Evolutionary conservation across 2,797 vertebrate species (phyloP).

Genomic region (Acanthopagrus latus): DNA sequence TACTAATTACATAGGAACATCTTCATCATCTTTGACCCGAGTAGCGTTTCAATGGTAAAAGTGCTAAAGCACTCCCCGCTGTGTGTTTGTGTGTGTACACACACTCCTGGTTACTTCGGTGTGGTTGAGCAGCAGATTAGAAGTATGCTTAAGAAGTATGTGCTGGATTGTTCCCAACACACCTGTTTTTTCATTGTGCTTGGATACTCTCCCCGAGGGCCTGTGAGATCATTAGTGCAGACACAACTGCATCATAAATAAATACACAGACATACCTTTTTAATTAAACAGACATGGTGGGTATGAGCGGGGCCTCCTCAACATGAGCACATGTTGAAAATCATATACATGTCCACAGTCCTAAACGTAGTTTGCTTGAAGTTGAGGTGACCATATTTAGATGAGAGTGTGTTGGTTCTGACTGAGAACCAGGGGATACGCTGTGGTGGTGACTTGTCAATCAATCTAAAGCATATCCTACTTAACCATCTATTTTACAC

Average conservation of each 20-base stretch:
- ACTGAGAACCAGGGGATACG: too few relatives aligned
- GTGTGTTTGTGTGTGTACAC: slow-evolving; percentile 22
- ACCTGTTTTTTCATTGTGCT: slow-evolving; percentile 77
- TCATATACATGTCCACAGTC: slow-evolving; percentile 14
- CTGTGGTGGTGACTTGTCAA: too few relatives aligned
- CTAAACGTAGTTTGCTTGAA: background rate
- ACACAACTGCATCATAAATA: slow-evolving; percentile 73
- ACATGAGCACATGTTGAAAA: slow-evolving; percentile 15
- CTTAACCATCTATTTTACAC: too few relatives aligned
- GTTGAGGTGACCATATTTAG: too few relatives aligned
- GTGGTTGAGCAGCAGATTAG: slow-evolving; percentile 62
- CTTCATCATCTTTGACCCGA: slow-evolving; percentile 6
- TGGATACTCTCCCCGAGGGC: slow-evolving; percentile 57
- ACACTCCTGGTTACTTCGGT: slow-evolving; percentile 51
- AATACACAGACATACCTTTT: slow-evolving; percentile 44
- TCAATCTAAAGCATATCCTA: too few relatives aligned
- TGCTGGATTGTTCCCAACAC: slow-evolving; percentile 75
- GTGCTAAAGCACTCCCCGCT: slow-evolving; percentile 33
- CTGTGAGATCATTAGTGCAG: slow-evolving; percentile 79
- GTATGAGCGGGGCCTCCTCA: slow-evolving; percentile 21
- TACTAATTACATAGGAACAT: slow-evolving; percentile 10
- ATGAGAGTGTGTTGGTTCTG: too few relatives aligned
- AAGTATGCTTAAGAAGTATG: slow-evolving; percentile 62
- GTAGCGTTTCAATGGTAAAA: slow-evolving; percentile 23
- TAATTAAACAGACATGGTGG: slow-evolving; percentile 33